These are phyloP conservation scores for Pterostichus madidus DNA, from an alignment of 2,888 invertebrate species.

Conservation along the genomic window DNA sequence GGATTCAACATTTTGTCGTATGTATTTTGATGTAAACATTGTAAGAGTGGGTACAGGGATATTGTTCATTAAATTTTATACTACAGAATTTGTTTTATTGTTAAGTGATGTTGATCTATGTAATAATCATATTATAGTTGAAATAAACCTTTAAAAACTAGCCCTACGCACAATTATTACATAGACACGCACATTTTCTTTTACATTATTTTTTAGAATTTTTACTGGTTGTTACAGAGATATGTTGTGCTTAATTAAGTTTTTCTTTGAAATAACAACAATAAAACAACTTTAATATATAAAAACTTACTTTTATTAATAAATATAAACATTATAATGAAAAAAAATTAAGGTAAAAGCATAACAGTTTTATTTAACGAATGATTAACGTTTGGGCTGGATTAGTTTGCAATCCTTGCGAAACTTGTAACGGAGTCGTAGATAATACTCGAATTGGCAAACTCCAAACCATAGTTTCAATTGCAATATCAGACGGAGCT, in stretches of 20 bases:
- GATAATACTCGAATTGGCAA: slow-evolving; percentile 96
- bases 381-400: slow-evolving; percentile 73
- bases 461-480: slow-evolving; percentile 99
- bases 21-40: slow-evolving; percentile 58
- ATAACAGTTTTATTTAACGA: slow-evolving; percentile 23
- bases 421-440: slow-evolving; percentile 90
- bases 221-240: too few species aligned
- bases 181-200: too few species aligned
- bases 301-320: not conserved
- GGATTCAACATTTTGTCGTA: slow-evolving; percentile 58
- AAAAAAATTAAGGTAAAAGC: not conserved
- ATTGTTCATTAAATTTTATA: slow-evolving; percentile 66
- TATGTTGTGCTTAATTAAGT: not conserved
- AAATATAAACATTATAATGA: not conserved
- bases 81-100: slow-evolving; percentile 63
- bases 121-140: slow-evolving; percentile 64
- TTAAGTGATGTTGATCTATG: slow-evolving; percentile 64
- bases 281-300: not conserved
- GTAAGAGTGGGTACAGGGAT: slow-evolving; percentile 64
- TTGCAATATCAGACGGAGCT: slow-evolving; percentile 91
- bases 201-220: not conserved
- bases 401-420: slow-evolving; percentile 81
- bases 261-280: not conserved
- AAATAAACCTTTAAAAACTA: slow-evolving; percentile 48
- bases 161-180: slow-evolving; percentile 1